phyloP scores from a whole-genome alignment of 1,140 invertebrate genomes.

The Drosophila pectinifera region DNA sequence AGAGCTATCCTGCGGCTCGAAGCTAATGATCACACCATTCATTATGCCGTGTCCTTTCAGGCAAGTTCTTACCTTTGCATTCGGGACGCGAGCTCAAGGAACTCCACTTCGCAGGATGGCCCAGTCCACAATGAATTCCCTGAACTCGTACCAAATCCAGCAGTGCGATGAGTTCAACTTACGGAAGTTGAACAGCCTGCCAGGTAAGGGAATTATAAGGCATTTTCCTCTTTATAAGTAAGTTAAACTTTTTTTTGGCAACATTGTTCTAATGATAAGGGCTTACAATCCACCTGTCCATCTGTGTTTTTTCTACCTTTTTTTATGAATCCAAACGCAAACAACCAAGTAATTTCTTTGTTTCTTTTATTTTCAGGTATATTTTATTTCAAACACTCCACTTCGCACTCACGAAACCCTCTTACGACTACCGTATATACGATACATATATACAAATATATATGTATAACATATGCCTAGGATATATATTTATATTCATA shows the following conservation, averaged over 20 bases:
- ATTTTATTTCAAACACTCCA: conserved; percentile 32
- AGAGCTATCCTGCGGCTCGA: too few relatives aligned
- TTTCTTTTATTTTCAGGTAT: background rate
- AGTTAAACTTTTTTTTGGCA: background rate
- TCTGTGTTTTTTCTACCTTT: too few relatives aligned
- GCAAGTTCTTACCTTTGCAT: too few relatives aligned
- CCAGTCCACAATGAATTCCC: conserved; percentile 49
- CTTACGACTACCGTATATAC: conserved; percentile 23
- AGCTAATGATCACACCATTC: too few relatives aligned
- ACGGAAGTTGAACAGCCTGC: conserved; percentile 34
- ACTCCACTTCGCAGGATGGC: too few relatives aligned
- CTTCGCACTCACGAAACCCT: conserved; percentile 23
- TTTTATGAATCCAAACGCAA: too few relatives aligned
- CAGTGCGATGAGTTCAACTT: conserved; percentile 33
- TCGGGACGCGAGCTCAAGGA: too few relatives aligned
- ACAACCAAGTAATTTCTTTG: background rate
- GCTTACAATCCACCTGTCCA: too few relatives aligned
- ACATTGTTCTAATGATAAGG: background rate
- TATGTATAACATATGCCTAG: conserved; percentile 21
- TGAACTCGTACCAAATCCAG: conserved; percentile 68
- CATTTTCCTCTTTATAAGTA: too few relatives aligned
- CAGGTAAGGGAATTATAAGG: background rate
- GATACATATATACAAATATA: conserved; percentile 24
- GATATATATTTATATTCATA: conserved; percentile 18
- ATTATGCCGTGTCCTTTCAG: too few relatives aligned